phyloP scores from a whole-genome alignment of 2,113 vertebrate species.

The Paratilapia polleni region DNA sequence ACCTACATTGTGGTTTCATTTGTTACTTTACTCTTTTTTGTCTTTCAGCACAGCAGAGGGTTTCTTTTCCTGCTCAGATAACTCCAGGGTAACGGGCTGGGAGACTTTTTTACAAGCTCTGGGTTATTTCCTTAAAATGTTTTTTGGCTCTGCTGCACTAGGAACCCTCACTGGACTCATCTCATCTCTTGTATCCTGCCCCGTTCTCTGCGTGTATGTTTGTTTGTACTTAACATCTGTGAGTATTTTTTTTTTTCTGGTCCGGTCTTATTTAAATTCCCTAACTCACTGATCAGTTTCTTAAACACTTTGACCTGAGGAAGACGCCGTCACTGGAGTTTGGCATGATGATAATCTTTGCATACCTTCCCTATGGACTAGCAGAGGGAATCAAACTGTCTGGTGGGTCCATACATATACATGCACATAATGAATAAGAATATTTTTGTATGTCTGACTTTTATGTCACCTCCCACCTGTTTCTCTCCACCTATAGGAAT shows the following conservation, averaged over 20 bases:
- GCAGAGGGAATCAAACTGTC: slow-evolving; percentile 97
- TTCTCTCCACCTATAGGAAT: slow-evolving; percentile 83
- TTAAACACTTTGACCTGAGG: slow-evolving; percentile 96
- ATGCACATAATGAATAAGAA: not conserved
- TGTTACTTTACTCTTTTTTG: slow-evolving; percentile 15
- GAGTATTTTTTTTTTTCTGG: not conserved
- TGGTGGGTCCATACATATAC: slow-evolving; percentile 76
- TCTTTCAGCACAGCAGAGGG: slow-evolving; percentile 94
- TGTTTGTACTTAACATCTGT: not conserved
- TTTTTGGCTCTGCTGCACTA: slow-evolving; percentile 96
- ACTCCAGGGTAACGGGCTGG: slow-evolving; percentile 90
- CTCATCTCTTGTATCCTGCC: slow-evolving; percentile 95
- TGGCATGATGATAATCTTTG: slow-evolving; percentile 99
- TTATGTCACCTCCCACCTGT: not conserved
- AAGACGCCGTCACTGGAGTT: slow-evolving; percentile 98
- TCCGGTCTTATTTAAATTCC: slow-evolving; percentile 17
- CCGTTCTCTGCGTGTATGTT: not conserved
- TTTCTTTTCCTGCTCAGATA: slow-evolving; percentile 90
- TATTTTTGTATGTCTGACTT: not conserved
- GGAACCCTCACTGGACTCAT: slow-evolving; percentile 98
- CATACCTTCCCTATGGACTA: slow-evolving; percentile 96
- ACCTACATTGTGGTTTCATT: not conserved
- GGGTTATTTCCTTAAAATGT: slow-evolving; percentile 97
- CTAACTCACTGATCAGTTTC: slow-evolving; percentile 78
- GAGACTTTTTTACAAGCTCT: slow-evolving; percentile 94